phyloP scores from a whole-genome alignment of 2,113 vertebrate genomes.

The Rattus rattus region DNA sequence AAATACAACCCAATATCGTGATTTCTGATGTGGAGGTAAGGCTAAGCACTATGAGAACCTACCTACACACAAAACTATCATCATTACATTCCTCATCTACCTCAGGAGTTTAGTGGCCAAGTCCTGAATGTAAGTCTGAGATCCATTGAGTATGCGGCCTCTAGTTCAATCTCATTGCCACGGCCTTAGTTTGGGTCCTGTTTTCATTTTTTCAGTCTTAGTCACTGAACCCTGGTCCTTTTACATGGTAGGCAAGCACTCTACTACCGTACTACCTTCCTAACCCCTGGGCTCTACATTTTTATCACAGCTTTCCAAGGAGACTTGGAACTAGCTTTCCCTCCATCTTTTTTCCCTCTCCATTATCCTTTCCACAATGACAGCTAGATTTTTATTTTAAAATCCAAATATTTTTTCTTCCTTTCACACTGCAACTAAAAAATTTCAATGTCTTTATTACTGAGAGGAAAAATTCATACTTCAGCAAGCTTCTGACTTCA shows the following conservation, averaged over 20 bases:
- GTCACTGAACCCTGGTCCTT: not conserved
- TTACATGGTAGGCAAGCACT: not conserved
- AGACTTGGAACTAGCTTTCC: not conserved
- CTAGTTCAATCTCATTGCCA: not conserved
- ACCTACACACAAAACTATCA: not conserved
- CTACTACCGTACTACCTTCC: not conserved
- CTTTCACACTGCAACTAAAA: not conserved
- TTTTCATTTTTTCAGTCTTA: not conserved
- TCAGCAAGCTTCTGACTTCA: not conserved
- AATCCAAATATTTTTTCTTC: conserved; percentile 49
- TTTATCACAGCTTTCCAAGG: not conserved
- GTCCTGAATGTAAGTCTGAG: not conserved
- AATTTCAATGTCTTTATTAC: not conserved
- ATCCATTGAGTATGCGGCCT: conserved; percentile 23
- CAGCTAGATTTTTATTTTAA: not conserved
- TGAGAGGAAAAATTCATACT: not conserved
- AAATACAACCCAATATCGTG: not conserved
- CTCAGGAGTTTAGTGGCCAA: not conserved
- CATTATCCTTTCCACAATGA: not conserved
- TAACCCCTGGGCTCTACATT: not conserved
- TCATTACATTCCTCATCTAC: not conserved
- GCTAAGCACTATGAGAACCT: not conserved
- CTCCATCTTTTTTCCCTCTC: conserved; percentile 7
- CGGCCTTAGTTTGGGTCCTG: not conserved
- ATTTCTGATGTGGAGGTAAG: conserved; percentile 31